Base-by-base conservation (phyloP, 2,113 vertebrate species). In the Columbina picui region DNA sequence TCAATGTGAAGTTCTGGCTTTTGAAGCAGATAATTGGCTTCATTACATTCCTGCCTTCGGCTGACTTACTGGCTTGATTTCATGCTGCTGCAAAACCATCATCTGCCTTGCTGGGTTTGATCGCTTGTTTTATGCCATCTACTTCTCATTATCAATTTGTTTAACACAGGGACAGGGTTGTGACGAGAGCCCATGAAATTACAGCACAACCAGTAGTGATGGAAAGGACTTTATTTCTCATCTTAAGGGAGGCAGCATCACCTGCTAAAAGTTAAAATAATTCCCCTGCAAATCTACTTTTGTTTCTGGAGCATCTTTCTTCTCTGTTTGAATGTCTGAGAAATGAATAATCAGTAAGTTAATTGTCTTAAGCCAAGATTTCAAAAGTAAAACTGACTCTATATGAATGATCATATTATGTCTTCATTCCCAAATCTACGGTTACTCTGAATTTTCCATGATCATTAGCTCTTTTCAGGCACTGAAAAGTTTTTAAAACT, bases 141-240 rank as follows among this genome's bases (percentile, higher is more conserved):
- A 39, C 12, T 16, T 93, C 10, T 77, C 96, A 29, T 12, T 98
- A 98, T 15, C 22, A 53, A 32, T 87, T 97, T 53, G 38, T 98
- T 22, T 69, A 36, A 8, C 96, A 92, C 16, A 98, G 98, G 65
- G 98, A 99, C 94, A 99, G 98, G 81, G 97, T 99, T 60, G 67
- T 98, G 39, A 99, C 98, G 98, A 97, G 95, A 43, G 96, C 98
- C 79, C 91, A 94, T 55, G 76, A 97, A 14, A 97, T 99, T 56
- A 64, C 98, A 1, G 97, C 99, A 87, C 98, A 99, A 92, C 98
- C 98, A 30, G 90, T 98, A 91, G 70, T 52, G 5, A 14, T 97
- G 9, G 93, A 97, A 30, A 97, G 89, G 1, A 78, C 98, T 15
- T 90, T 84, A 0, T 21, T 87, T 4, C 97, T 97, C 32, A 9